Evolutionary conservation across 2,113 vertebrate species (phyloP).

Genomic region (Solea senegalensis): DNA sequence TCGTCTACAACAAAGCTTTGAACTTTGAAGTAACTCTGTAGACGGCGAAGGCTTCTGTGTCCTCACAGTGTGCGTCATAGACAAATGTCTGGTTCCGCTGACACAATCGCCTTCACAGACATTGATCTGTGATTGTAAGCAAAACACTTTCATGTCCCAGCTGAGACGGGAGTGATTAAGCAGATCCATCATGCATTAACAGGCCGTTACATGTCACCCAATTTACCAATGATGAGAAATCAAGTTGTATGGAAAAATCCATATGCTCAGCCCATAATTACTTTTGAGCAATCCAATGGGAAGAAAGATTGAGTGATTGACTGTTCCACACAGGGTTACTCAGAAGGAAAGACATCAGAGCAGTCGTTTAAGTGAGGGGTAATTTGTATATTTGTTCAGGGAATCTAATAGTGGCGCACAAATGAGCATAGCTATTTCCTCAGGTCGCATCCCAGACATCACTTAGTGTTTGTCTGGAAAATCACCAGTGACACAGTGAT

Average conservation of each 20-base stretch:
- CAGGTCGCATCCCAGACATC: slow-evolving; percentile 37
- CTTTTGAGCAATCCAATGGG: slow-evolving; percentile 57
- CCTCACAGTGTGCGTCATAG: slow-evolving; percentile 28
- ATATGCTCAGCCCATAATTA: slow-evolving; percentile 73
- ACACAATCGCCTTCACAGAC: slow-evolving; percentile 43
- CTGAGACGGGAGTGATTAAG: slow-evolving; percentile 59
- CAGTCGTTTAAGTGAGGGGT: slow-evolving; percentile 30
- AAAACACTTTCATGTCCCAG: slow-evolving; percentile 59
- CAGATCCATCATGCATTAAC: slow-evolving; percentile 72
- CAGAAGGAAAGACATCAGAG: slow-evolving; percentile 24
- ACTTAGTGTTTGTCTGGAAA: slow-evolving; percentile 43
- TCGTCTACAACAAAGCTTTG: slow-evolving; percentile 27
- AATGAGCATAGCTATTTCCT: slow-evolving; percentile 38
- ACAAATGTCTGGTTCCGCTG: slow-evolving; percentile 43
- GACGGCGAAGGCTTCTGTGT: slow-evolving; percentile 10
- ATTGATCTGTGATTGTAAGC: slow-evolving; percentile 75
- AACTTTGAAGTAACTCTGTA: slow-evolving; percentile 16
- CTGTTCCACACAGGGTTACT: slow-evolving; percentile 29
- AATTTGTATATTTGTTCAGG: slow-evolving; percentile 24
- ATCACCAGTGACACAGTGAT: slow-evolving; percentile 50
- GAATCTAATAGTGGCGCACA: slow-evolving; percentile 44
- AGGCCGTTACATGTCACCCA: slow-evolving; percentile 67
- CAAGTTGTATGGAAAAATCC: slow-evolving; percentile 71
- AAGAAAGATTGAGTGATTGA: slow-evolving; percentile 56
- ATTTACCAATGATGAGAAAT: slow-evolving; percentile 70